Percentiles rank a stretch among this genome's conserved stretches.
phyloP scores from a whole-genome alignment of 2,797 vertebrate species.

The Sparidentex hasta region DNA sequence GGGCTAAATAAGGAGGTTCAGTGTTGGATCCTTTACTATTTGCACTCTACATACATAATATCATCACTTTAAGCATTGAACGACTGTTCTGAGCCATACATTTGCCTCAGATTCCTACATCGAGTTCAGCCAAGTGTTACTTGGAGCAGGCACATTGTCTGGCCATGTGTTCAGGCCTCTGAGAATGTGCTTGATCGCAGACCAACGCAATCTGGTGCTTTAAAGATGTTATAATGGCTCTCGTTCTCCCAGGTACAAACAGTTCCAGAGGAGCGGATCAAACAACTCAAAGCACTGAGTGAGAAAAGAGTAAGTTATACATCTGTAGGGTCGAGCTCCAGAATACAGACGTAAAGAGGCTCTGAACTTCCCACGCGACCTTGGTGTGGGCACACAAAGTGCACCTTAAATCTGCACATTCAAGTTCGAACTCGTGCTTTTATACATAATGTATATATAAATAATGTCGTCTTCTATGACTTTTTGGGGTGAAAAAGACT shows the following conservation, averaged over 20 bases:
- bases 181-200: neutral
- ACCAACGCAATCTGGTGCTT: neutral
- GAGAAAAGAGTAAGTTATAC: neutral
- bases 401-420: neutral
- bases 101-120: too few relatives aligned
- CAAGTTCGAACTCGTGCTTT: too few relatives aligned
- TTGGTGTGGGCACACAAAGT: neutral
- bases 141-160: too few relatives aligned
- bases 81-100: too few relatives aligned
- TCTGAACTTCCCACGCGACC: neutral
- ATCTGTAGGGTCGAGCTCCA: neutral
- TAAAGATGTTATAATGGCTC: conserved; percentile 8
- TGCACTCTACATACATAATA: too few relatives aligned
- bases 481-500: too few relatives aligned
- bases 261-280: conserved; percentile 14
- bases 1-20: too few relatives aligned
- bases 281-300: conserved; percentile 4
- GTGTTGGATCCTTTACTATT: too few relatives aligned
- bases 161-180: neutral
- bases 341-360: neutral
- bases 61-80: too few relatives aligned
- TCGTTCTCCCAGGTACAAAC: neutral
- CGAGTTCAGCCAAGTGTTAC: too few relatives aligned
- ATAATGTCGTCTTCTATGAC: too few relatives aligned
- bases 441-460: too few relatives aligned